Evolutionary conservation across 2,888 invertebrate genomes (phyloP).

Genomic region (Stenchaetothrips biformis): DNA sequence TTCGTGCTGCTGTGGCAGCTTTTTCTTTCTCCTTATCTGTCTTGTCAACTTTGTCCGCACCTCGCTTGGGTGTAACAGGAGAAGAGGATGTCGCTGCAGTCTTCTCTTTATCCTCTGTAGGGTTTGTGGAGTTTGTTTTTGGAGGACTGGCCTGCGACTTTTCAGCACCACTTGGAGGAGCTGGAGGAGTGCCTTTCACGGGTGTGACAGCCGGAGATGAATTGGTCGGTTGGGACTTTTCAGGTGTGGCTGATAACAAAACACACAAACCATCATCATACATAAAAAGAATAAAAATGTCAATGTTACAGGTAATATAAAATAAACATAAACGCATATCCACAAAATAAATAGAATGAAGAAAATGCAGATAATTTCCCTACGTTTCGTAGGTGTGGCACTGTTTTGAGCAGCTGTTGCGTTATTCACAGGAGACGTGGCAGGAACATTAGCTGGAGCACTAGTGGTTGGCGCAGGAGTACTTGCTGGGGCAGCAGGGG

Average conservation of each 20-base stretch:
- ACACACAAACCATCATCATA: neutral
- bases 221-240: neutral
- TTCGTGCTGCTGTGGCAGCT: slow-evolving; percentile 44
- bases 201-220: neutral
- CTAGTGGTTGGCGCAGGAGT: too few species aligned
- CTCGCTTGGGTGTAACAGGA: slow-evolving; percentile 43
- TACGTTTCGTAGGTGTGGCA: neutral
- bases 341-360: neutral
- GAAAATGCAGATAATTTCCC: neutral
- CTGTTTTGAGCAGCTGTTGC: neutral
- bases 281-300: neutral
- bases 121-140: neutral
- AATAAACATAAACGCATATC: neutral
- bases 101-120: neutral
- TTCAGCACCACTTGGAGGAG: neutral
- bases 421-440: neutral
- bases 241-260: neutral
- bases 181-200: neutral
- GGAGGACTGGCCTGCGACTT: neutral
- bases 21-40: slow-evolving; percentile 42
- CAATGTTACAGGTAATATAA: neutral
- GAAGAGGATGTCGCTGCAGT: neutral
- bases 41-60: slow-evolving; percentile 44
- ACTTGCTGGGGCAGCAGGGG: too few species aligned
- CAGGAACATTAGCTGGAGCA: neutral